Evolutionary conservation across 2,113 vertebrate species (phyloP).

Genomic region (Sus scrofa): DNA sequence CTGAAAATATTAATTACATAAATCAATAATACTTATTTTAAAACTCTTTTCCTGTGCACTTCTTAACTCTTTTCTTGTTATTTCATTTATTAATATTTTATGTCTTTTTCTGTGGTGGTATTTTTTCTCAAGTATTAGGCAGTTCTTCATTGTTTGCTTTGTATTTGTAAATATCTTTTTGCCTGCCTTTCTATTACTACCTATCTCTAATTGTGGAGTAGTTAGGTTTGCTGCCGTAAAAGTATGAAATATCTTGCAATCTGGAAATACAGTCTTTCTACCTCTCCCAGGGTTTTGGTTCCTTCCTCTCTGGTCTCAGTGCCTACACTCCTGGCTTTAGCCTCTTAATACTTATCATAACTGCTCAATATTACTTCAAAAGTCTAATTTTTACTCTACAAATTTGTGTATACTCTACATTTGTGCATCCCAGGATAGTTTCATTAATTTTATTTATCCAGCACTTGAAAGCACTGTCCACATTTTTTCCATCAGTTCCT

Average conservation of each 20-base stretch:
- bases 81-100: not conserved
- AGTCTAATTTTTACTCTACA: not conserved
- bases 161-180: not conserved
- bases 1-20: not conserved
- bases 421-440: not conserved
- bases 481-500: not conserved
- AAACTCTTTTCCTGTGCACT: not conserved
- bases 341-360: not conserved
- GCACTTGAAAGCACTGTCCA: not conserved
- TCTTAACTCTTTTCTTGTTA: not conserved
- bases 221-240: not conserved
- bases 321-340: not conserved
- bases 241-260: not conserved
- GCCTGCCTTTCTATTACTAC: not conserved
- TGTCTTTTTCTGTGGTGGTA: not conserved
- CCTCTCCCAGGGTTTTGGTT: not conserved
- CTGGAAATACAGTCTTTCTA: not conserved
- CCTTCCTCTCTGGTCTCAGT: not conserved
- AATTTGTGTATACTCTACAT: not conserved
- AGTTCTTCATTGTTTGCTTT: not conserved
- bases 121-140: not conserved
- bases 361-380: not conserved
- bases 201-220: not conserved
- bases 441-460: not conserved
- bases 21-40: not conserved